These are phyloP conservation scores for Plecotus auritus DNA, from an alignment of 2,113 vertebrate species.

Conservation along the genomic window DNA sequence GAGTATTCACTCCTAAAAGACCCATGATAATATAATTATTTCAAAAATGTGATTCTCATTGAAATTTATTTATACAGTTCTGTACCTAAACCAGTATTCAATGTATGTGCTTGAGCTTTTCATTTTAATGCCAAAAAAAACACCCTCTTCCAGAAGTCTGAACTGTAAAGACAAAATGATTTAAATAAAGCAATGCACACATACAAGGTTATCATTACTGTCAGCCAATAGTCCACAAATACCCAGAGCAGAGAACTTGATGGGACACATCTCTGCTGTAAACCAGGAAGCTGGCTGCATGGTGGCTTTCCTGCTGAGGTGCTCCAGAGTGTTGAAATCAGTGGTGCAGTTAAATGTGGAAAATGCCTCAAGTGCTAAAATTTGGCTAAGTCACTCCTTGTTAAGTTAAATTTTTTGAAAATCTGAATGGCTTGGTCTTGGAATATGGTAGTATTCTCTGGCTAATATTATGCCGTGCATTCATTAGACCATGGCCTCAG, in stretches of 20 bases:
- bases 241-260: background rate
- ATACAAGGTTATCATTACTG: background rate
- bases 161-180: background rate
- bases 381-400: background rate
- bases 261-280: rapidly evolving
- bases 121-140: background rate
- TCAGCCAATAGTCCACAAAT: background rate
- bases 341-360: background rate
- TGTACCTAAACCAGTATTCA: background rate
- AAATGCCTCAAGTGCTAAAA: background rate
- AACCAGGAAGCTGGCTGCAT: rapidly evolving
- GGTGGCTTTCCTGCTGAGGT: background rate
- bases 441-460: background rate
- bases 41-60: background rate
- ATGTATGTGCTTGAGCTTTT: background rate
- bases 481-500: background rate
- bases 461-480: background rate
- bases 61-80: background rate
- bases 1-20: background rate
- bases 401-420: background rate
- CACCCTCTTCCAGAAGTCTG: background rate
- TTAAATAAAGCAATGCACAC: background rate
- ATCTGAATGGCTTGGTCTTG: background rate
- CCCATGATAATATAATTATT: background rate
- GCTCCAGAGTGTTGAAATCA: background rate